Evolutionary conservation across 2,888 invertebrate species (phyloP), one percentile per base, ranked within the genome.

Genomic region (Trichogramma evanescens): DNA sequence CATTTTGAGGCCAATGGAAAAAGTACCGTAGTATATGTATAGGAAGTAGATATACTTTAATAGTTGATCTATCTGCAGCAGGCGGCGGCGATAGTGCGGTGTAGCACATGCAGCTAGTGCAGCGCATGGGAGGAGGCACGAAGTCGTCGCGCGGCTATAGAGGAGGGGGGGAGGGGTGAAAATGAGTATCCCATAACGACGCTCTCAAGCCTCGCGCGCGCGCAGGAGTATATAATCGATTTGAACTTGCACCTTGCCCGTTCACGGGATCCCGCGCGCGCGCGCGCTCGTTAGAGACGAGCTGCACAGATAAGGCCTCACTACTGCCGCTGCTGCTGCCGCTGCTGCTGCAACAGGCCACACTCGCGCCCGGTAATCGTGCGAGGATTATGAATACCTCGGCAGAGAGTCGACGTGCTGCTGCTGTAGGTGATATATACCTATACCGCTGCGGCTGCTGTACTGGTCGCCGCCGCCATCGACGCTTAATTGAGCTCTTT

Each of bases 241-340:
- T 69, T 72, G 71, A 73, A 74, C 72, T 72, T 74, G 73, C 69
- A 71, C 70, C 72, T 71, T 67, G 63, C 63, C 57, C 26, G 26
- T 26, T 26, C 26, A 26, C 26, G 26, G 26, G 26, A 26, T 26
- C 26, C 26, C 26, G 26, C 26, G 46, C 42, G 55, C 50, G 55
- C 50, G 38, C 48, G 60, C 54, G 50, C 42, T n/a, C 10, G 26
- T 5, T 6, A 48, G 48, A n/a, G 48, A 48, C 10, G 48, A 48
- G 48, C n/a, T 5, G 6, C 10, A 48, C 10, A 46, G 46, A 46
- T 9, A 13, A 26, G 26, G 26, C 26, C 26, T 26, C 26, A 26
- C 26, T 26, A 26, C 26, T 26, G 26, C 26, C 2, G 26, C 26
- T 26, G 26, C 26, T 26, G 26, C 26, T 13, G 13, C 26, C 2